Percentiles rank a stretch among this genome's conserved stretches.
Conservation (phyloP, 2,888 invertebrate species). For the Plebejus anna region DNA sequence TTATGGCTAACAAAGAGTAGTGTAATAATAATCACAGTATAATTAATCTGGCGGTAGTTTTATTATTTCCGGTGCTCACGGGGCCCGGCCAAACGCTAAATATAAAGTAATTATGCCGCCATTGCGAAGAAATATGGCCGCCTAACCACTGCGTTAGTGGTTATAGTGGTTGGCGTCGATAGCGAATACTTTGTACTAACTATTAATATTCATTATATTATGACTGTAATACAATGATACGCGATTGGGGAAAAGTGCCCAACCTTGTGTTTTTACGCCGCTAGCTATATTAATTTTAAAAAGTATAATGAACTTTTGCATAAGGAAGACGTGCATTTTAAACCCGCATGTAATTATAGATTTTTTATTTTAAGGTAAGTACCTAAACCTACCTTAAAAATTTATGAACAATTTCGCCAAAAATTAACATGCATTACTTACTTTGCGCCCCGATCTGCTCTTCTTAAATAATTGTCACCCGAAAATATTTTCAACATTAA, state of each 20-base stretch:
- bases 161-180: conserved; percentile 4
- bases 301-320: neutral
- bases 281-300: neutral
- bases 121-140: conserved; percentile 9
- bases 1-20: conserved; percentile 3
- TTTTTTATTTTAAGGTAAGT: neutral
- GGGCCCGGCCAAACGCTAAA: neutral
- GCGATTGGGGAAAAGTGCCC: neutral
- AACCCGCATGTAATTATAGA: neutral
- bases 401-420: neutral
- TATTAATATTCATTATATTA: neutral
- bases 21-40: neutral
- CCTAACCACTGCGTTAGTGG: neutral
- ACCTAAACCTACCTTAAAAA: neutral
- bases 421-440: neutral
- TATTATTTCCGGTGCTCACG: conserved; percentile 11
- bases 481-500: too few relatives aligned
- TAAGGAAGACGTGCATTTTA: too few relatives aligned
- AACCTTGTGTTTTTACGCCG: too few relatives aligned
- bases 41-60: neutral
- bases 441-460: neutral
- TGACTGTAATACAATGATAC: neutral
- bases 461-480: too few relatives aligned
- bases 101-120: conserved; percentile 13
- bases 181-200: neutral